A percentile compares a stretch with the other conserved stretches of the same genome.
These are phyloP conservation scores for Neoarius graeffei DNA, from an alignment of 2,113 vertebrate species.

Conservation along the genomic window DNA sequence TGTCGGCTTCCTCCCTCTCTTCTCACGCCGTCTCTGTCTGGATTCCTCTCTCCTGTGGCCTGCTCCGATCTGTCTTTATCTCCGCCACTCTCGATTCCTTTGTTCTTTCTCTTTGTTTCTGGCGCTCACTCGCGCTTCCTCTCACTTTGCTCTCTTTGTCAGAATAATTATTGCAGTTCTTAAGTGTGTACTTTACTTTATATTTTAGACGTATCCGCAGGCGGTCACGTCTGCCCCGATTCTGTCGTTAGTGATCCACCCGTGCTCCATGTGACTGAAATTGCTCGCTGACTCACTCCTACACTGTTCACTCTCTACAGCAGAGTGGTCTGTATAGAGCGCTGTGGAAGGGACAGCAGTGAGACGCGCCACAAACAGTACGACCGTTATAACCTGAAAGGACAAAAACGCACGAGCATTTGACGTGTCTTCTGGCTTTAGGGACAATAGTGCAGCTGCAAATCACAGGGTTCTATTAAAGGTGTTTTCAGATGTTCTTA, in stretches of 20 bases:
- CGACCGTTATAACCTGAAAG: not conserved
- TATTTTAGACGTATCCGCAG: conserved; percentile 13
- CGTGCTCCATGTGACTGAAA: not conserved
- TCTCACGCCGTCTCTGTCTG: not conserved
- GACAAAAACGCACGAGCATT: too few relatives aligned
- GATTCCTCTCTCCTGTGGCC: conserved; percentile 1
- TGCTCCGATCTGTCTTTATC: conserved; percentile 3
- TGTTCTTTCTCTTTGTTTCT: conserved; percentile 4
- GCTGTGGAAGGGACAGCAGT: not conserved
- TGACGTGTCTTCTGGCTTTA: too few relatives aligned
- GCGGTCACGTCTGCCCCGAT: conserved; percentile 24
- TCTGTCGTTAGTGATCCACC: conserved; percentile 22
- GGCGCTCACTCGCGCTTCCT: not conserved
- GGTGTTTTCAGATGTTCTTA: too few relatives aligned
- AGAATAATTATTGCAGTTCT: not conserved
- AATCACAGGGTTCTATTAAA: too few relatives aligned
- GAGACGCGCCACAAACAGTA: not conserved
- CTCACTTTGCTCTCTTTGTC: not conserved
- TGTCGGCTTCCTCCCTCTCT: conserved; percentile 11
- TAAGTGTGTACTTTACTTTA: conserved; percentile 27
- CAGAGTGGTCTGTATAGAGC: not conserved
- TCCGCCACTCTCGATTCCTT: conserved; percentile 9
- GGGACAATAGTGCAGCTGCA: too few relatives aligned
- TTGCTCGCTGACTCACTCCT: not conserved
- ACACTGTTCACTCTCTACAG: not conserved